A percentile compares a stretch with the other conserved stretches of the same genome.
Conservation (phyloP, 2,888 invertebrate genomes). For the Tinea pellionella region DNA sequence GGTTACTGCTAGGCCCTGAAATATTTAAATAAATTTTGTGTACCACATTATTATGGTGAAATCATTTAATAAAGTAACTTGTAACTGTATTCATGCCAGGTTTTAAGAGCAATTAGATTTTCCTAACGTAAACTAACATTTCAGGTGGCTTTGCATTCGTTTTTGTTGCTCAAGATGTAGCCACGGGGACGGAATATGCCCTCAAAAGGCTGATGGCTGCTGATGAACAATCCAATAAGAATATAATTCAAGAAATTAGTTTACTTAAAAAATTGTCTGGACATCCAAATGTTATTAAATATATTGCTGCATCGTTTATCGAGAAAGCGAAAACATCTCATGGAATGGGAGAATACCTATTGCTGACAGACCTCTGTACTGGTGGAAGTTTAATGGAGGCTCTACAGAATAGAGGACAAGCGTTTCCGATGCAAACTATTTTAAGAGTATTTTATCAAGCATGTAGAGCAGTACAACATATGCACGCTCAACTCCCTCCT, state of each 20-base stretch:
- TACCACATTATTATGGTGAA: not conserved
- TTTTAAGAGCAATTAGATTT: too few relatives aligned
- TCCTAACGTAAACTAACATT: slow-evolving; percentile 22
- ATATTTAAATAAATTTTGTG: not conserved
- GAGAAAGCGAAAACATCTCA: slow-evolving; percentile 83
- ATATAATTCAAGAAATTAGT: slow-evolving; percentile 85
- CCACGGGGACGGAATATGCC: slow-evolving; percentile 89
- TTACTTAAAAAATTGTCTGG: slow-evolving; percentile 89
- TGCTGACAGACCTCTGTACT: slow-evolving; percentile 93
- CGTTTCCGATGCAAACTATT: slow-evolving; percentile 76
- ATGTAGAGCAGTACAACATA: slow-evolving; percentile 89
- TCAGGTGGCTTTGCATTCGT: slow-evolving; percentile 97
- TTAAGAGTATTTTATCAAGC: slow-evolving; percentile 92
- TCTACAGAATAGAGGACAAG: slow-evolving; percentile 66
- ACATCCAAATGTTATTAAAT: slow-evolving; percentile 92
- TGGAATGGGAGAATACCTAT: slow-evolving; percentile 89
- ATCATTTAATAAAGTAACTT: slow-evolving; percentile 5
- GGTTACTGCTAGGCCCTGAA: not conserved
- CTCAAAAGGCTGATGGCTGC: slow-evolving; percentile 89
- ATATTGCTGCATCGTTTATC: slow-evolving; percentile 84
- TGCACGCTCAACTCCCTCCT: slow-evolving; percentile 92
- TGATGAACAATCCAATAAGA: slow-evolving; percentile 83
- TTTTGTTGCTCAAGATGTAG: slow-evolving; percentile 91
- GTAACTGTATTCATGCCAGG: too few relatives aligned
- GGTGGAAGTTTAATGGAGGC: slow-evolving; percentile 82